These are phyloP conservation scores for Zaprionus ornatus DNA, from an alignment of 1,140 invertebrate species.

Conservation along the genomic window DNA sequence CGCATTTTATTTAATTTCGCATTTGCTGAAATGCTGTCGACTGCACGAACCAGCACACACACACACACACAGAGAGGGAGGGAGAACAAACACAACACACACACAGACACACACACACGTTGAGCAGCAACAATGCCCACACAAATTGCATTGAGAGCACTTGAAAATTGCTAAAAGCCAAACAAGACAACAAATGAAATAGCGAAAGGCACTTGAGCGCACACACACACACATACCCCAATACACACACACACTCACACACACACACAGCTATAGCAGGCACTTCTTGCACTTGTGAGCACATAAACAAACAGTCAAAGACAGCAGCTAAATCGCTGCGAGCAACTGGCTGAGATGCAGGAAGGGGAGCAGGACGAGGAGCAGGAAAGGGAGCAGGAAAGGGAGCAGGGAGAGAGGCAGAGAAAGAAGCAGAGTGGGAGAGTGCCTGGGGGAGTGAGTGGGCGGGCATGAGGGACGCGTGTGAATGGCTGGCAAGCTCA, in stretches of 20 bases:
- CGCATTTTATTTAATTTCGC: slow-evolving; percentile 78
- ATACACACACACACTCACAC: not conserved
- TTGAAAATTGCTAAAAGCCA: slow-evolving; percentile 83
- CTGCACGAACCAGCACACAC: slow-evolving; percentile 53
- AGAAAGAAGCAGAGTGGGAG: not conserved
- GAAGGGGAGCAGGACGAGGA: not conserved
- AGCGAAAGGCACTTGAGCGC: slow-evolving; percentile 78
- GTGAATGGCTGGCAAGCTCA: slow-evolving; percentile 48
- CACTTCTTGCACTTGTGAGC: slow-evolving; percentile 72
- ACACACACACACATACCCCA: slow-evolving; percentile 41
- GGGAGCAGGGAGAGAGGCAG: not conserved
- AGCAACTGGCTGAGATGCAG: slow-evolving; percentile 36
- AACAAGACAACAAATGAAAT: slow-evolving; percentile 83
- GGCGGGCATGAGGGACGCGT: not conserved
- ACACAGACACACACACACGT: slow-evolving; percentile 8
- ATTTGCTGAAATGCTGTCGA: slow-evolving; percentile 66
- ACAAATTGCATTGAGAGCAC: slow-evolving; percentile 82
- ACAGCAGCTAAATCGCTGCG: slow-evolving; percentile 65
- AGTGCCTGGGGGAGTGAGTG: not conserved
- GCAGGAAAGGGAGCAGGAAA: not conserved
- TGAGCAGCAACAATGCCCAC: slow-evolving; percentile 64
- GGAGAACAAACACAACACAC: not conserved
- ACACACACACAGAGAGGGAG: not conserved
- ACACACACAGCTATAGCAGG: slow-evolving; percentile 2
- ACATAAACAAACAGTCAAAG: slow-evolving; percentile 76